Evolutionary conservation across 2,797 vertebrate species (phyloP), one percentile per base, ranked within the genome.

Genomic region (Eospalax fontanierii): DNA sequence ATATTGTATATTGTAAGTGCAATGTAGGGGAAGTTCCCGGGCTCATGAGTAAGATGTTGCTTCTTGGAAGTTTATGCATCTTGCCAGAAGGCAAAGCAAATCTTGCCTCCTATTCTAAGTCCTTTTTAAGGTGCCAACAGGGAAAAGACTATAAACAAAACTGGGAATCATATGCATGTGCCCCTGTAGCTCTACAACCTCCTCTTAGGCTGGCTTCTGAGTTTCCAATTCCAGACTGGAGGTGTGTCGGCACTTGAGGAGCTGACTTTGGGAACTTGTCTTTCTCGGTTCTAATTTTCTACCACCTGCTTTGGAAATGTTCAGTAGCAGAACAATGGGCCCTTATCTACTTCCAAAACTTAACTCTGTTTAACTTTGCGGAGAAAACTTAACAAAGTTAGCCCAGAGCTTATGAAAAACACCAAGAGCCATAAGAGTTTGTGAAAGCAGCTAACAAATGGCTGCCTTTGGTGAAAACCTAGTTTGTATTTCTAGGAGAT

Each of bases 381-480:
- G 79, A 63, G 28, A 86, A 93, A 95, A 93, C 88, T 95, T 88
- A 93, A 94, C 68, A 57, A 30, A 43, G 40, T 90, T 84, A 30
- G 38, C 30, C 12, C 68, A 80, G 14, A 85, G 65, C 35, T 61
- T 78, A 38, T 78, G 82, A 63, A 87, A 95, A 79, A 91, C 54
- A 46, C 82, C 90, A 74, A 46, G 28, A 40, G 28, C 40, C 54
- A 83, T 18, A 59, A 68, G 0, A 91, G 50, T 50, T 74, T 43
- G 68, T 68, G 43, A 89, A 86, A 76, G 87, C 0, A 76, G 74
- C 46, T 84, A 79, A 76, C 50, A 97, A 88, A 91, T 35, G 82
- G 65, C 63, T 96, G 87, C 76, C 91, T 91, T 74, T 38, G 65
- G 79, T 57, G 73, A 84, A 76, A 89, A 89, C 4, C 46, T 83